Percentiles rank a stretch among this genome's conserved stretches.
Evolutionary conservation across 2,888 invertebrate genomes (phyloP).

Genomic region (Cephus sareptanus): DNA sequence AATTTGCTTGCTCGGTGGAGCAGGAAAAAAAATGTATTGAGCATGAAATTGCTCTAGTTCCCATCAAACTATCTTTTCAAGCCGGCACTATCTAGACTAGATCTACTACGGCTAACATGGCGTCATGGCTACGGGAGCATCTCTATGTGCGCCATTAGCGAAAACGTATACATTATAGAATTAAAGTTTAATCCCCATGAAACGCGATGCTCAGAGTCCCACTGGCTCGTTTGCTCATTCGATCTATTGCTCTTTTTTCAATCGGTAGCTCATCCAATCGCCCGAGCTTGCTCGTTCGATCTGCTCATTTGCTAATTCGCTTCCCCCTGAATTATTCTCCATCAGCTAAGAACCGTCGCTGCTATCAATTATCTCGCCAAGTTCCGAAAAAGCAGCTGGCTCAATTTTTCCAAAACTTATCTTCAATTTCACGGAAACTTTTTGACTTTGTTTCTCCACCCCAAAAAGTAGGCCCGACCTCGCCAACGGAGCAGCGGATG

Average conservation of each 20-base stretch:
- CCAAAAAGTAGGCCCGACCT: background rate
- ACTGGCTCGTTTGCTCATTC: background rate
- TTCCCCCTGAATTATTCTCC: no score
- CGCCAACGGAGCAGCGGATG: background rate
- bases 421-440: no score
- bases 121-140: constrained; percentile 11
- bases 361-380: no score
- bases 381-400: no score
- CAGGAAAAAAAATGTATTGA: constrained; percentile 44
- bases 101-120: constrained; percentile 23
- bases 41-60: constrained; percentile 58
- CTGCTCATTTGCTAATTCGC: no score
- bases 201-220: background rate
- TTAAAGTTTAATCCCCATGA: constrained; percentile 1
- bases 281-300: background rate
- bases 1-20: constrained; percentile 15
- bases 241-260: background rate
- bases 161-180: background rate
- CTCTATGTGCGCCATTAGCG: constrained; percentile 4
- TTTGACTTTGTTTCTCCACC: no score
- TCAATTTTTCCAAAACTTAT: no score
- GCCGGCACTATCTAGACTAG: constrained; percentile 34
- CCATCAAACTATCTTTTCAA: constrained; percentile 33
- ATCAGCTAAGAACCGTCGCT: no score
- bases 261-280: background rate